These are phyloP conservation scores for Maconellicoccus hirsutus DNA, from an alignment of 1,140 invertebrate species.

Conservation along the genomic window DNA sequence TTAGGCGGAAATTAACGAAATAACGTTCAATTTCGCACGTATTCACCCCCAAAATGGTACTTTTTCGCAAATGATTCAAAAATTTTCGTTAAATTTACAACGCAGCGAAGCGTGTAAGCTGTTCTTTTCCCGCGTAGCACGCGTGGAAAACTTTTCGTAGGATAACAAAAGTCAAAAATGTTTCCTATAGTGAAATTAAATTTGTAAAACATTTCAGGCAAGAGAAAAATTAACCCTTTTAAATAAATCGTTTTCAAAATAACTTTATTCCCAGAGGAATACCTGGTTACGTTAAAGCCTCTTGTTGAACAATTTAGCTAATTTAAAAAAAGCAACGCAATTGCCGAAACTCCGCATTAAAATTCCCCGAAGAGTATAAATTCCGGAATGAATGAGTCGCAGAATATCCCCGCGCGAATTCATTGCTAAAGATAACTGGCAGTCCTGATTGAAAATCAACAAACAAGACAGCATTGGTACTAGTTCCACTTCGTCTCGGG, in stretches of 20 bases:
- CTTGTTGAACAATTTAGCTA: not conserved
- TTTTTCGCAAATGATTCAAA: too few species aligned
- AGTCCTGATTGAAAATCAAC: not conserved
- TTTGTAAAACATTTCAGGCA: not conserved
- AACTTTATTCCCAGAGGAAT: not conserved
- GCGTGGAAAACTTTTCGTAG: not conserved
- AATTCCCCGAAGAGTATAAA: not conserved
- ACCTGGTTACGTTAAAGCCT: constrained; percentile 7
- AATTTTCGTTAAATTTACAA: too few species aligned
- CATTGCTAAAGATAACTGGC: not conserved
- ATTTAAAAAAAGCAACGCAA: constrained; percentile 5
- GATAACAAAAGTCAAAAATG: not conserved
- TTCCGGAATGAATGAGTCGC: not conserved
- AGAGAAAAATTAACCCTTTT: constrained; percentile 2
- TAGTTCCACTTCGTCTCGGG: not conserved
- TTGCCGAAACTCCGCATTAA: constrained; percentile 1
- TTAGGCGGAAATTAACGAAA: too few species aligned
- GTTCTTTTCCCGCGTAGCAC: too few species aligned
- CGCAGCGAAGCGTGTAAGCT: too few species aligned
- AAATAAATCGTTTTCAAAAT: not conserved
- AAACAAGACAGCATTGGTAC: constrained; percentile 3
- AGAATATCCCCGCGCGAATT: not conserved
- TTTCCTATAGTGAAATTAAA: not conserved
- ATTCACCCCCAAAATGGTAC: too few species aligned
- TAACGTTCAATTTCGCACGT: too few species aligned